A percentile compares a stretch with the other conserved stretches of the same genome.
Conservation (phyloP, 2,888 invertebrate genomes). For the Pammene aurita region DNA sequence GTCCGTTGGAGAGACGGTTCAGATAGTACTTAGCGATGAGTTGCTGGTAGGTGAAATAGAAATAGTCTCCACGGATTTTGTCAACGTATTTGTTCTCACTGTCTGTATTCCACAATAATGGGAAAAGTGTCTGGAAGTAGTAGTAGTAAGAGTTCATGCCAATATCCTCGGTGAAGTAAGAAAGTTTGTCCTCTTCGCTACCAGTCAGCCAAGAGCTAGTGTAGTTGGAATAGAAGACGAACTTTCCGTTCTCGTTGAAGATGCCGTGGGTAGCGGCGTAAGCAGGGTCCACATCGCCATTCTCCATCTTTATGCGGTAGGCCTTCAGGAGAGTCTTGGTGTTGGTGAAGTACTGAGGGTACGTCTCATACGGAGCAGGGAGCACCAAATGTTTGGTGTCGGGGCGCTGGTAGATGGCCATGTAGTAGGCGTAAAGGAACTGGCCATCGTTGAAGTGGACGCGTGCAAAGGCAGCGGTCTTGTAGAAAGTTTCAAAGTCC, state of each 20-base stretch:
- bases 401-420: conserved; percentile 81
- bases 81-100: background rate
- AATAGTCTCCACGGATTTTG: conserved; percentile 84
- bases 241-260: conserved; percentile 66
- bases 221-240: conserved; percentile 17
- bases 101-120: conserved; percentile 2
- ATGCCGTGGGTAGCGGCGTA: conserved; percentile 69
- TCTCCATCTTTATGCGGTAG: conserved; percentile 20
- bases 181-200: conserved; percentile 19
- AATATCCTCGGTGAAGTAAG: conserved; percentile 52
- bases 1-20: conserved; percentile 86
- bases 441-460: conserved; percentile 84
- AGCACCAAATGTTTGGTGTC: conserved; percentile 83
- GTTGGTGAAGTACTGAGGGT: conserved; percentile 16
- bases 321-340: conserved; percentile 21
- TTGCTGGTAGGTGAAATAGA: conserved; percentile 86
- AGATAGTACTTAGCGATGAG: conserved; percentile 87
- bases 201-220: conserved; percentile 16
- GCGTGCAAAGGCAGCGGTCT: conserved; percentile 82
- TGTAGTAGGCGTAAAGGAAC: conserved; percentile 84
- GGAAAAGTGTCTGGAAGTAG: background rate
- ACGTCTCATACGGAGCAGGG: conserved; percentile 82
- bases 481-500: conserved; percentile 83
- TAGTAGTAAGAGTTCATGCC: conserved; percentile 83
- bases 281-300: conserved; percentile 9